A percentile compares a stretch with the other conserved stretches of the same genome.
Evolutionary conservation across 2,888 invertebrate genomes (phyloP).

Genomic region (Ommatoiulus sabulosus): DNA sequence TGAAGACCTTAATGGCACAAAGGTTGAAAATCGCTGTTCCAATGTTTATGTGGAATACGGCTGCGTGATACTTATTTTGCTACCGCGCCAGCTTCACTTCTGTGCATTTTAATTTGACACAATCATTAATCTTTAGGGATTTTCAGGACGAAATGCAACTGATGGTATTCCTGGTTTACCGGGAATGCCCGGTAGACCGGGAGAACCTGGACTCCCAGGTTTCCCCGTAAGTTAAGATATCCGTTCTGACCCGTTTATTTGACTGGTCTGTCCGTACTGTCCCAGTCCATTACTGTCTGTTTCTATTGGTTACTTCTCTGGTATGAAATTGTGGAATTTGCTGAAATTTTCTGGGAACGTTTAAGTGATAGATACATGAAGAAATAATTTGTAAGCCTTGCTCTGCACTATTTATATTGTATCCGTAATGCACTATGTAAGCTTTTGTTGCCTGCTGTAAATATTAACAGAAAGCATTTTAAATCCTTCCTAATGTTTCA

Average conservation of each 20-base stretch:
- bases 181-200: slow-evolving; percentile 64
- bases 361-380: too few species aligned
- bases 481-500: too few species aligned
- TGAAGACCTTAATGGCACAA: too few species aligned
- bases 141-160: slow-evolving; percentile 70
- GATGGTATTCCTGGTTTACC: slow-evolving; percentile 69
- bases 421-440: too few species aligned
- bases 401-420: too few species aligned
- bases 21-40: too few species aligned
- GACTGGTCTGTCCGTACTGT: not conserved
- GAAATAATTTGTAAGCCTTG: too few species aligned
- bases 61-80: not conserved
- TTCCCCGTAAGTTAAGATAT: slow-evolving; percentile 55
- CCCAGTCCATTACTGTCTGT: not conserved
- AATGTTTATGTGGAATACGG: not conserved
- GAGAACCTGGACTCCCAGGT: slow-evolving; percentile 62
- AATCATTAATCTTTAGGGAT: slow-evolving; percentile 59
- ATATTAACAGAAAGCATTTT: too few species aligned
- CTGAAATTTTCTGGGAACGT: not conserved
- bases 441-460: too few species aligned
- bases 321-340: not conserved
- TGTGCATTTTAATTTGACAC: not conserved
- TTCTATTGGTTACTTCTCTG: not conserved
- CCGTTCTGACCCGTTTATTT: not conserved
- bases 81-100: not conserved